Evolutionary conservation across 1,140 invertebrate species (phyloP), one percentile per base, ranked within the genome.

Genomic region (Gerris buenoi): DNA sequence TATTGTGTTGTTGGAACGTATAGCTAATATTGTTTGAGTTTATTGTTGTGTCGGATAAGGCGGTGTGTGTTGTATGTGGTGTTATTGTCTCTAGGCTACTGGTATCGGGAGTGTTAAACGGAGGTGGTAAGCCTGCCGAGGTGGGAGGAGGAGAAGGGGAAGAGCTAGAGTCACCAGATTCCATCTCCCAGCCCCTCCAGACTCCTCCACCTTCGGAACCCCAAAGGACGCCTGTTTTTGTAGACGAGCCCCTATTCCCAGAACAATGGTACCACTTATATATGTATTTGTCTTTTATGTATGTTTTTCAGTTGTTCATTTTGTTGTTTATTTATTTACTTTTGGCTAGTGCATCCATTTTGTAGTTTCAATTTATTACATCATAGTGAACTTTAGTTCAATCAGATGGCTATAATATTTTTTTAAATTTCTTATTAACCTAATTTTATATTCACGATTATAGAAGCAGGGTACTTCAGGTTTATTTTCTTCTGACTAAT

Each of bases 41-140:
- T n/a, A n/a, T n/a, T n/a, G n/a, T n/a, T n/a, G n/a, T n/a, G n/a
- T n/a, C n/a, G n/a, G n/a, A n/a, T n/a, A n/a, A n/a, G n/a, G n/a
- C n/a, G n/a, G n/a, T 61, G n/a, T 61, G n/a, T 13, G 22, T 61
- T 61, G 3, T n/a, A 28, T 27, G 27, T 27, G 28, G 27, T 64
- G 5, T 23, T 58, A 22, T 1, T 2, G 29, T 60, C 62, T 67
- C 2, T 65, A 69, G 66, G 60, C 28, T 70, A 25, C 56, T 68
- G 13, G 69, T 70, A n/a, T 70, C 73, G 25, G 72, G 70, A 29
- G 72, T 72, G 27, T 70, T 69, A 26, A 68, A 70, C 59, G 69
- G 65, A 23, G 71, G 70, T 67, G 73, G 73, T 27, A 72, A 68
- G 63, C 23, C 57, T 1, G 25, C 64, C 15, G 33, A 65, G 13